Percentiles rank a stretch among this genome's conserved stretches.
phyloP scores from a whole-genome alignment of 2,113 vertebrate genomes.

The Hydrolagus affinis region DNA sequence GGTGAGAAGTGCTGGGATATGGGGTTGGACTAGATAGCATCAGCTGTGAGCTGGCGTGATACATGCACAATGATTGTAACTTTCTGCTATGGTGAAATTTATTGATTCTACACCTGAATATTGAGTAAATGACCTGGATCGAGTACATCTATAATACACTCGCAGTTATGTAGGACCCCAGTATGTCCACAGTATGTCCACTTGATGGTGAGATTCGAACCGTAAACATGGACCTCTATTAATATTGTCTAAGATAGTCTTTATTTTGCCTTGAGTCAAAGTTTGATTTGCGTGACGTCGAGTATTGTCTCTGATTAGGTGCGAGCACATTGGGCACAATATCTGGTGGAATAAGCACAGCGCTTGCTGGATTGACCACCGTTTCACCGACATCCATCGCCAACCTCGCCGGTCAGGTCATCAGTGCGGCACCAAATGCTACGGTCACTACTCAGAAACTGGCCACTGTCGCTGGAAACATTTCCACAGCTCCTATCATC shows the following conservation, averaged over 20 bases:
- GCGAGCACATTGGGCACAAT: slow-evolving; percentile 7
- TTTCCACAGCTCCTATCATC: slow-evolving; percentile 23
- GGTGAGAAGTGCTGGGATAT: no score
- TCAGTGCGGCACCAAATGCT: slow-evolving; percentile 1
- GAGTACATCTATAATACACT: no score
- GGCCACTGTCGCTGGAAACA: background rate
- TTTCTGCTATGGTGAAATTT: no score
- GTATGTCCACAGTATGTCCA: no score
- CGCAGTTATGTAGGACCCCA: no score
- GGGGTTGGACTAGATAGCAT: no score
- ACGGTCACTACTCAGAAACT: slow-evolving; percentile 13
- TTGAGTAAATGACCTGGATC: no score
- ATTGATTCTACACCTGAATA: no score
- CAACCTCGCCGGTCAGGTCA: slow-evolving; percentile 21
- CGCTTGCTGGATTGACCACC: slow-evolving; percentile 15
- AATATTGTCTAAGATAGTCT: background rate
- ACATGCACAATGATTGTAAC: no score
- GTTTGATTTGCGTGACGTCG: background rate
- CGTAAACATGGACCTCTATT: no score
- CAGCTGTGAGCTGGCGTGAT: no score
- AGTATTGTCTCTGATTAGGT: background rate
- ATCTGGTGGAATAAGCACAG: background rate
- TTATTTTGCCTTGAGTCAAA: background rate
- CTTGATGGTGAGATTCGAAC: no score
- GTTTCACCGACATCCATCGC: slow-evolving; percentile 57